phyloP scores from a whole-genome alignment of 2,797 vertebrate species.

The Pagetopsis macropterus region DNA sequence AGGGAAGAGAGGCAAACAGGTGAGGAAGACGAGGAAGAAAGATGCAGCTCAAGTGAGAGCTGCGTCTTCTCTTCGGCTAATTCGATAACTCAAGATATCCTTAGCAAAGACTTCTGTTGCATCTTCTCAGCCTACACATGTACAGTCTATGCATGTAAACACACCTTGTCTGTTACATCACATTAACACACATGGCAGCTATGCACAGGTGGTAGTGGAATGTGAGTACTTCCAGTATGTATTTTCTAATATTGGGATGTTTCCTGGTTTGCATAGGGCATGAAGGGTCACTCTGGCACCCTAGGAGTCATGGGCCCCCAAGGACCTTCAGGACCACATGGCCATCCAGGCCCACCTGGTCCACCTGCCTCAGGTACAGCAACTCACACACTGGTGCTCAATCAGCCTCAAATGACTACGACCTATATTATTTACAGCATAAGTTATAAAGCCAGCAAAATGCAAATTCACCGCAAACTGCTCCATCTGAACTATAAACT shows the following conservation, averaged over 20 bases:
- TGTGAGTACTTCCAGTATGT: slow-evolving; percentile 26
- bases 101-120: slow-evolving; percentile 25
- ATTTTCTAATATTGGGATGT: slow-evolving; percentile 23
- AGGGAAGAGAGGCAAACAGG: slow-evolving; percentile 95
- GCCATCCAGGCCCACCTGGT: slow-evolving; percentile 90
- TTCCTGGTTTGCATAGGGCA: slow-evolving; percentile 81
- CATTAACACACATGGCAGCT: slow-evolving; percentile 15
- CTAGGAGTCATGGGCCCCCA: slow-evolving; percentile 86
- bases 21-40: slow-evolving; percentile 51
- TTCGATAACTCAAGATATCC: slow-evolving; percentile 11
- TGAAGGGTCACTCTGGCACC: slow-evolving; percentile 87
- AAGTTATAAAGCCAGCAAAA: too few relatives aligned
- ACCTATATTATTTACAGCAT: too few relatives aligned
- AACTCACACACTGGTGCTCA: slow-evolving; percentile 3
- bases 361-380: slow-evolving; percentile 85
- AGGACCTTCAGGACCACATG: slow-evolving; percentile 88
- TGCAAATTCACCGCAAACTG: too few relatives aligned
- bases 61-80: slow-evolving; percentile 11
- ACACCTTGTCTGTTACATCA: slow-evolving; percentile 2
- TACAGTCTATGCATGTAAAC: slow-evolving; percentile 6
- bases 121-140: background rate
- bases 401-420: background rate
- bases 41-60: background rate
- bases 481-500: too few relatives aligned
- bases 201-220: slow-evolving; percentile 22